Evolutionary conservation across 2,113 vertebrate genomes (phyloP), one percentile per base, ranked within the genome.

Genomic region (Chamaetylas fuelleborni): DNA sequence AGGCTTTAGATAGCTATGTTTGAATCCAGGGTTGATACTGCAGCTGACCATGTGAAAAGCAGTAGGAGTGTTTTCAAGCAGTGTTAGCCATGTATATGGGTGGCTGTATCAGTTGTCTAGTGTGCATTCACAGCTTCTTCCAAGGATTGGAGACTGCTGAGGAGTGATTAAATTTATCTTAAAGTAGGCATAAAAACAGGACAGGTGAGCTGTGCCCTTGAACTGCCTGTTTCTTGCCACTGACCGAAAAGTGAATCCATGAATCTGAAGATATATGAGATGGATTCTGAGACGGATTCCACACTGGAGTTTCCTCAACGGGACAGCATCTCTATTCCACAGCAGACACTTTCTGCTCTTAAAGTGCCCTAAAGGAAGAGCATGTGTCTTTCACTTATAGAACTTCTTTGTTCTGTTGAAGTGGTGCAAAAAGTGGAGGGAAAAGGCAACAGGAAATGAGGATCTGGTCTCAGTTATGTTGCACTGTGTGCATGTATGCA

Each of bases 351-450:
- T 84, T 84, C 64, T 69, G 24, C 29, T 79, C 22, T 70, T 42
- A 19, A 8, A 73, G 9, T 31, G 2, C 34, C 88, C n/a, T 76
- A 58, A 71, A 86, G 31, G 38, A 89, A 26, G 6, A 62, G 19
- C 1, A 2, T 7, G 9, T 19, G 65, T 73, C 34, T 79, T 83
- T 87, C 1, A 1, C 7, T 43, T 76, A 36, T 13, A 86, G 28
- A 42, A 50, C 9, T 71, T 50, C 29, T 67, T 57, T 81, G 26
- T 24, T 36, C 25, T 43, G 19, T 34, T 69, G 48, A 45, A 60
- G 34, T 12, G 28, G 31, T 42, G 17, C 9, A 51, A 82, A 60
- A 70, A 36, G 5, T 8, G 11, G 5, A 6, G 10, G 1, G 0
- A 6, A 40, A 53, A 45, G 12, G 18, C 23, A n/a, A 11, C 4